Base-by-base conservation (phyloP, 92 coral and sea anemone species). In the Anthopleura xanthogrammica region DNA sequence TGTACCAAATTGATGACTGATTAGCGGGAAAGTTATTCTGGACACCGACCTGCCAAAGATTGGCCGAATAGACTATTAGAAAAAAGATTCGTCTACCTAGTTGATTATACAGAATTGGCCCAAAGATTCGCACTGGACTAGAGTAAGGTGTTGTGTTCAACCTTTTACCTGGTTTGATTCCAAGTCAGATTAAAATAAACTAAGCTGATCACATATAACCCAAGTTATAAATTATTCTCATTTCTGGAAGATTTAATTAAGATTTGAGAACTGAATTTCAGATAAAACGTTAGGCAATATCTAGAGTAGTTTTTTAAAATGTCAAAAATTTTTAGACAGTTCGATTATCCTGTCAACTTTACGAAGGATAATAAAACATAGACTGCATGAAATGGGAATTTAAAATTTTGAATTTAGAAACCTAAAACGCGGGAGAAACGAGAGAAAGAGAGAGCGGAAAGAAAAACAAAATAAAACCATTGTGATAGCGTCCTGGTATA, bases 211-310 rank as follows among this genome's bases (percentile, higher is more conserved):
- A 36, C 74, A 68, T 10, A 23, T 23, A 68, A 68, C 41, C 74
- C 74, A 68, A 68, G 41, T 68, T 14, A 68, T 68, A 36, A 68
- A 23, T 23, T 68, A 68, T 68, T 68, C 29, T 16, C 74, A 6
- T 68, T 68, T 68, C 74, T 68, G 74, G 43, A 13, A 68, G 74
- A 68, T 68, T 68, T 68, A 68, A 68, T 68, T 68, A 68, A 68
- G 74, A 68, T 68, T 68, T 36, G 41, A 36, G 43, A 68, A n/a
- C 5, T 12, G 41, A 23, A 8, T 64, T 64, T 64, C 24, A 64
- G 72, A 64, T 64, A 64, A 20, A 64, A 64, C 71, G 20, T 64
- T 20, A 19, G 72, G 24, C 24, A 64, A 0, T 5, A n/a, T 20
- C 72, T 64, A 64, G 24, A 64, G 36, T 64, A 64, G 72, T 64